Base-by-base conservation (phyloP, 2,797 vertebrate genomes). In the Galagoides demidoff region DNA sequence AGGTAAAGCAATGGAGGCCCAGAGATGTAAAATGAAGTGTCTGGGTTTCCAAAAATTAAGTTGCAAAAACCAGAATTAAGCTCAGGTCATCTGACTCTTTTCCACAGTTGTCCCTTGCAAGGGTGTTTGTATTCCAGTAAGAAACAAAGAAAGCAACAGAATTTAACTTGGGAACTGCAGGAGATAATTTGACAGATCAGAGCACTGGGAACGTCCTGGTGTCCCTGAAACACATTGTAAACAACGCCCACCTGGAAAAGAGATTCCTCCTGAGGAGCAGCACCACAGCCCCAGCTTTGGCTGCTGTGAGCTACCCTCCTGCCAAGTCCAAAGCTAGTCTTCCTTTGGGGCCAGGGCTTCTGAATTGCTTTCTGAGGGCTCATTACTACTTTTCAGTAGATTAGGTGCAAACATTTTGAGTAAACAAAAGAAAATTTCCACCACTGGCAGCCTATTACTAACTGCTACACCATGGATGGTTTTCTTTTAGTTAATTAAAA, bases 401-500 rank as follows among this genome's bases (percentile, higher is more conserved):
- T 98, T 96, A 98, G 97, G 96, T 98, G 94, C 97, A 98, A 98
- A 98, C 94, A 94, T 76, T 97, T 92, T 96, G 66, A 95, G 95
- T 97, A 98, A 98, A 98, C 95, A 98, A 98, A 98, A 97, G 52
- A 97, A 97, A 98, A 93, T 90, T 85, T 96, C 91, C 92, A 83
- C 94, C 90, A 94, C 73, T 94, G 92, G 95, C 70, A 96, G 92
- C 78, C 96, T 95, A 59, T 85, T 96, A 89, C 97, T 97, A 97
- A 92, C 96, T 96, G 96, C 98, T 97, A 97, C 95, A 97, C 94
- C 78, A 85, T 95, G 92, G 82, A 98, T 95, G 70, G 81, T 64
- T 98, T 98, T 92, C 96, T 95, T 83, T 97, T 97, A 97, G 98
- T 97, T 98, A 97, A 98, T 98, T 96, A 94, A 92, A 97, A 97